These are phyloP conservation scores for Cordilura impudica DNA, from an alignment of 2,888 invertebrate species.

Conservation along the genomic window DNA sequence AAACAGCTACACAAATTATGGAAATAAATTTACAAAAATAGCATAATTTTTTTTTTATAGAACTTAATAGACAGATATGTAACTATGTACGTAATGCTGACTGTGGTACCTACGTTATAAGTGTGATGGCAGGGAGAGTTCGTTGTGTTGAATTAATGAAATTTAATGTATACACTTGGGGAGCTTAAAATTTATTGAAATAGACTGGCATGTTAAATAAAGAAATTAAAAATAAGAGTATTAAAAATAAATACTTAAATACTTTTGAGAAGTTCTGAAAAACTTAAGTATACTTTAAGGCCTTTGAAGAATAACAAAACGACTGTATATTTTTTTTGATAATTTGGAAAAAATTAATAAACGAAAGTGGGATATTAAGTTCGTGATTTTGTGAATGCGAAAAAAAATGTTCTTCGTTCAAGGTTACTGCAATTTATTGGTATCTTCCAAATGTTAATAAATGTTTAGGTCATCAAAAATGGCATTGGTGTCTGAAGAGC, in stretches of 20 bases:
- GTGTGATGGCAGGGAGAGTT: not conserved
- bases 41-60: not conserved
- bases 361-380: too few species aligned
- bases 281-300: not conserved
- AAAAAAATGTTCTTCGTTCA: too few species aligned
- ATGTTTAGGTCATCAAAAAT: too few species aligned
- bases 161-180: not conserved
- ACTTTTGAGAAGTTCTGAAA: not conserved
- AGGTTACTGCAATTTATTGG: too few species aligned
- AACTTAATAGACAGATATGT: too few species aligned
- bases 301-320: not conserved
- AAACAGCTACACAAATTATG: conserved; percentile 4
- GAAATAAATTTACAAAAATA: not conserved
- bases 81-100: too few species aligned
- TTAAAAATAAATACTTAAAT: not conserved
- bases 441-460: too few species aligned
- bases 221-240: not conserved
- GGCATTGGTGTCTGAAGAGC: too few species aligned
- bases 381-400: too few species aligned
- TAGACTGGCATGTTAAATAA: not conserved
- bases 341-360: too few species aligned
- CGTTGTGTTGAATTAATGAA: not conserved
- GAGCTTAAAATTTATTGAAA: not conserved
- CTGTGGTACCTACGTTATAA: too few species aligned
- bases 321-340: too few species aligned